Evolutionary conservation across 2,113 vertebrate species (phyloP), one percentile per base, ranked within the genome.

Genomic region (Orycteropus afer): DNA sequence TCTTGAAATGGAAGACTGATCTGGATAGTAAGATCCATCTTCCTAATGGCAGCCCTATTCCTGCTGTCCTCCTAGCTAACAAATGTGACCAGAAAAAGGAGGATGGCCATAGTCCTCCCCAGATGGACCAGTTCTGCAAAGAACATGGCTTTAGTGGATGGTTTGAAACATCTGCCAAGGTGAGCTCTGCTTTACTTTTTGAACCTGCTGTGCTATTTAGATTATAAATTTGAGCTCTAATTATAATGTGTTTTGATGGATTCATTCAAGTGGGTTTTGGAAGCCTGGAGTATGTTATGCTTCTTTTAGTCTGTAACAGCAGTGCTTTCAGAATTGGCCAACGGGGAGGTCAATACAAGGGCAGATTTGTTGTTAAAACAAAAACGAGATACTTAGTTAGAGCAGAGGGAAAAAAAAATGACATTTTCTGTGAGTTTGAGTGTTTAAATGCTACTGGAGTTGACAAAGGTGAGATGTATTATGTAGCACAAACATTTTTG

Each of bases 91-190:
- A 99, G 98, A 99, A 99, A 92, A 99, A 98, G 81, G 99, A 99
- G 0, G 67, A 57, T 73, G 97, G 93, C 81, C 99, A 99, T 78
- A 99, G 93, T 94, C 97, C 96, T 71, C 94, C 98, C 49, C 98
- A 99, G 81, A 99, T 99, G 99, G 99, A 99, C 97, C 98, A 98
- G 96, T 99, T 99, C 98, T 99, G 99, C 98, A 99, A 99, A 98
- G 99, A 99, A 95, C 98, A 99, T 10, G 99, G 99, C 95, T 99
- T 99, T 93, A 97, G 98, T 97, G 99, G 99, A 61, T 99, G 99
- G 99, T 99, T 99, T 97, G 99, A 99, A 98, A 99, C 99, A 13
- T 99, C 99, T 34, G 99, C 99, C 37, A 99, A 99, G 99, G 99
- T 99, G 95, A 99, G 97, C 3, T 27, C 22, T 22, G 17, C 55